phyloP scores from a whole-genome alignment of 2,113 vertebrate genomes.

The Microcebus lehilahytsara region DNA sequence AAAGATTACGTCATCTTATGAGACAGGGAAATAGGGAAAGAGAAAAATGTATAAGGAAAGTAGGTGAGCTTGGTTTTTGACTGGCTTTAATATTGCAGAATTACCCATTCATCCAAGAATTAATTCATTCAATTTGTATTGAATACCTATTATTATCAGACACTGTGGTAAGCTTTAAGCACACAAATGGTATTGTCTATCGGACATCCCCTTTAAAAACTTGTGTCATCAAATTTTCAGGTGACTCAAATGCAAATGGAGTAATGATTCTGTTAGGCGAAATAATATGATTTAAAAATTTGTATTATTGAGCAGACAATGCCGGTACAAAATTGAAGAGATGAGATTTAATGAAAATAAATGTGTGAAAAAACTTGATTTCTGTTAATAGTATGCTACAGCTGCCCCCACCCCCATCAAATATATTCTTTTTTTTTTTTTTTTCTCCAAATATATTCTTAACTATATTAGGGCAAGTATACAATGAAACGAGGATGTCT shows the following conservation, averaged over 20 bases:
- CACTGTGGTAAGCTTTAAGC: neutral
- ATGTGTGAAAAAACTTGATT: neutral
- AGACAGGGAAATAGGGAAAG: neutral
- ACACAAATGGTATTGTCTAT: neutral
- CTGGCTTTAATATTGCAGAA: slow-evolving; percentile 2
- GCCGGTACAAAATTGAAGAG: neutral
- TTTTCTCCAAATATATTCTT: slow-evolving; percentile 22
- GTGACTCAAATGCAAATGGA: neutral
- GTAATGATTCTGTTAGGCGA: neutral
- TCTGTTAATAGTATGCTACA: neutral
- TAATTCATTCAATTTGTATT: neutral
- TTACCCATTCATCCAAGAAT: neutral
- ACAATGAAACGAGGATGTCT: neutral
- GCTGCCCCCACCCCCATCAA: neutral
- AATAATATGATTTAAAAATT: neutral
- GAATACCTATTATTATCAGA: neutral
- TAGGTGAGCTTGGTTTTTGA: neutral
- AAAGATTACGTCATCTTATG: neutral
- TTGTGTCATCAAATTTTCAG: neutral
- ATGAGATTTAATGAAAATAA: slow-evolving; percentile 30
- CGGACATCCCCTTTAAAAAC: neutral
- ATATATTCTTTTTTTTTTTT: slow-evolving; percentile 33
- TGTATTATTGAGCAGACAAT: neutral
- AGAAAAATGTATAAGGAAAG: neutral
- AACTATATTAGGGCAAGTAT: neutral